These are phyloP conservation scores for Nyctalus aviator DNA, from an alignment of 2,797 vertebrate genomes.

Conservation along the genomic window DNA sequence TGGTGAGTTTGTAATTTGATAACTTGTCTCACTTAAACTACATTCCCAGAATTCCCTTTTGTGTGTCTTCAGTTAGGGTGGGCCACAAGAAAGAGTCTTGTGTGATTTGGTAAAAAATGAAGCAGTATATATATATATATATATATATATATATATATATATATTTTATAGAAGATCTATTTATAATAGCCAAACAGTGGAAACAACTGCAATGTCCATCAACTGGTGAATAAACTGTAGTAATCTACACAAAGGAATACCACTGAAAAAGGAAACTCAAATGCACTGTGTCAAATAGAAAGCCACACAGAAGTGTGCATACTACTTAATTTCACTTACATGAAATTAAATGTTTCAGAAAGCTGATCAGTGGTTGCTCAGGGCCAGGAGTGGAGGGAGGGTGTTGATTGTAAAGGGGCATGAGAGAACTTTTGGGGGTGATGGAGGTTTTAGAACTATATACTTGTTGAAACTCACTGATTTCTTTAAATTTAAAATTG, in stretches of 20 bases:
- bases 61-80: not conserved
- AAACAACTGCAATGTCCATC: not conserved
- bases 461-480: not conserved
- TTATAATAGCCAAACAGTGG: not conserved
- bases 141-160: not conserved
- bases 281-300: not conserved
- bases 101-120: not conserved
- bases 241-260: no score
- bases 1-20: not conserved
- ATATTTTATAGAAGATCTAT: not conserved
- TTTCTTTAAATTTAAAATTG: not conserved
- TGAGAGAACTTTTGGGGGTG: not conserved
- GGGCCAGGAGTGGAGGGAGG: not conserved
- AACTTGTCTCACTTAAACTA: not conserved
- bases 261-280: not conserved
- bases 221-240: not conserved
- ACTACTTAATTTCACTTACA: not conserved
- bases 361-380: not conserved
- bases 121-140: not conserved
- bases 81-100: not conserved
- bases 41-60: conserved; percentile 7
- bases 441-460: not conserved
- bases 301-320: not conserved
- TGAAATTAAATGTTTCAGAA: not conserved
- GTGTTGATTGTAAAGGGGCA: not conserved